phyloP scores from a whole-genome alignment of 2,797 vertebrate species.

The Cynodonichthys magdalenae region DNA sequence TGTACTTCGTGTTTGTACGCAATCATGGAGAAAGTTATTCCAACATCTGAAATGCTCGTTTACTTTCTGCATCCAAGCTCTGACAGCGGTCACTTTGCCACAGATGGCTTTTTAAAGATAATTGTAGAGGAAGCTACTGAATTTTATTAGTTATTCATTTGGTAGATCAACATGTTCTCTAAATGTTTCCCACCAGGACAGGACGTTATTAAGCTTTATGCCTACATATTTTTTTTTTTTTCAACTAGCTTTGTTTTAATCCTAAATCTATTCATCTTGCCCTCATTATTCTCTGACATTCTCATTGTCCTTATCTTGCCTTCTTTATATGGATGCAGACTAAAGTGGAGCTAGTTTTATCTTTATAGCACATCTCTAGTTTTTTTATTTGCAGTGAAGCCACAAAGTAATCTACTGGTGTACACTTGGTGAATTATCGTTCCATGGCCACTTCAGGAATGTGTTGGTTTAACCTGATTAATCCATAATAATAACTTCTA shows the following conservation, averaged over 20 bases:
- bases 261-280: conserved; percentile 15
- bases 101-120: conserved; percentile 6
- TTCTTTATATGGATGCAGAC: conserved; percentile 5
- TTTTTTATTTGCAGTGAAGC: not conserved
- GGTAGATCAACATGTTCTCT: not conserved
- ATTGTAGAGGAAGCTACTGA: not conserved
- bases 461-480: not conserved
- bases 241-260: conserved; percentile 9
- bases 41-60: conserved; percentile 6
- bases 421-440: not conserved
- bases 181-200: not conserved
- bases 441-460: not conserved
- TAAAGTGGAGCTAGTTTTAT: conserved; percentile 9
- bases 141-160: conserved; percentile 2
- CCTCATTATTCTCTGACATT: not conserved
- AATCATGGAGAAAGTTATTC: not conserved
- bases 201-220: conserved; percentile 16
- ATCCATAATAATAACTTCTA: not conserved
- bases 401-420: not conserved
- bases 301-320: not conserved
- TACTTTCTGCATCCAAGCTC: not conserved
- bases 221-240: conserved; percentile 8
- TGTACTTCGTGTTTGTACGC: not conserved
- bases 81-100: not conserved
- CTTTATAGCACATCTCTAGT: conserved; percentile 17